Percentiles rank a stretch among this genome's conserved stretches.
phyloP scores from a whole-genome alignment of 2,797 vertebrate genomes.

The Tragopan temminckii region DNA sequence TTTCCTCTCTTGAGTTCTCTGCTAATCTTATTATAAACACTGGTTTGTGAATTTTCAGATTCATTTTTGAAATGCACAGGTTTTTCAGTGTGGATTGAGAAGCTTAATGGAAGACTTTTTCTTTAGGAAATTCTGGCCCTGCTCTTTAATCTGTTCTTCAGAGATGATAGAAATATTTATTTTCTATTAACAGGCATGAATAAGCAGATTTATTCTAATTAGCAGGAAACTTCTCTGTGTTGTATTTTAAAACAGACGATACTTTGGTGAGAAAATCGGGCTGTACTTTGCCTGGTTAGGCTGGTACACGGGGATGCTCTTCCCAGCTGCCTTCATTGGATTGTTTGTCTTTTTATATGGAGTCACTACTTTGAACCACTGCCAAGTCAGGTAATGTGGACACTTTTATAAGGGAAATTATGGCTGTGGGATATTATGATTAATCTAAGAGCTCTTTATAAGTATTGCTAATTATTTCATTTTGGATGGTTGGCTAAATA shows the following conservation, averaged over 20 bases:
- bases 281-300: slow-evolving; percentile 95
- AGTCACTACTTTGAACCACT: slow-evolving; percentile 92
- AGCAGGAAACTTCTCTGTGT: background rate
- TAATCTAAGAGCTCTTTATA: background rate
- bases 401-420: background rate
- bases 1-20: background rate
- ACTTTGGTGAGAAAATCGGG: slow-evolving; percentile 95
- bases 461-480: background rate
- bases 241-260: slow-evolving; percentile 85
- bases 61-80: background rate
- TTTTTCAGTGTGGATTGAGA: background rate
- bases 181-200: background rate
- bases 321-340: slow-evolving; percentile 93
- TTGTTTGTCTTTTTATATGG: slow-evolving; percentile 94
- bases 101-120: background rate
- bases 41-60: background rate
- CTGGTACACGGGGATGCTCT: slow-evolving; percentile 96
- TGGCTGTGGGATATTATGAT: background rate
- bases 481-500: background rate
- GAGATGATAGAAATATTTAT: background rate
- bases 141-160: background rate
- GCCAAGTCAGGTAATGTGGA: slow-evolving; percentile 92
- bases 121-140: background rate
- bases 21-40: background rate
- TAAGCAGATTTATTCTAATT: background rate